Evolutionary conservation across 2,888 invertebrate genomes (phyloP).

Genomic region (Idaea aversata): DNA sequence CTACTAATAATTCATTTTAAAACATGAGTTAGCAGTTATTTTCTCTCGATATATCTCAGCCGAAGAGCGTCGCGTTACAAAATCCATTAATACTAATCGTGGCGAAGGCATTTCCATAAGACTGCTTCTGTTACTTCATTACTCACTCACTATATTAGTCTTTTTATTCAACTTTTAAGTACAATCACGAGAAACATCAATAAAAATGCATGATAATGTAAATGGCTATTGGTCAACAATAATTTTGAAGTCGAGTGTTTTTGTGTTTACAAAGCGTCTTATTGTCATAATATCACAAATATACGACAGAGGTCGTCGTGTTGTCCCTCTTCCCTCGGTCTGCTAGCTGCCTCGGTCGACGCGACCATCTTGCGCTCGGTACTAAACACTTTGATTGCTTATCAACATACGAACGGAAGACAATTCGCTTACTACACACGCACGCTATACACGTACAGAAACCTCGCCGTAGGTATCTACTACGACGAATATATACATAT

Average conservation of each 20-base stretch:
- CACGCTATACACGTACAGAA: conserved; percentile 22
- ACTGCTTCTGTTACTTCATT: conserved; percentile 52
- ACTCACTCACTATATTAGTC: conserved; percentile 61
- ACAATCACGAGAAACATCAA: conserved; percentile 43
- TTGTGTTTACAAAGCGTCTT: conserved; percentile 48
- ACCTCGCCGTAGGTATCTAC: conserved; percentile 19
- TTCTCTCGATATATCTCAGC: background rate
- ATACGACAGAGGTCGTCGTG: conserved; percentile 15
- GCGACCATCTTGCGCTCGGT: conserved; percentile 13
- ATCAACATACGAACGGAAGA: conserved; percentile 58
- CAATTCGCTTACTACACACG: conserved; percentile 39
- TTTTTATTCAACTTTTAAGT: conserved; percentile 64
- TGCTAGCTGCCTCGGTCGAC: conserved; percentile 45
- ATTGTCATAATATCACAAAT: conserved; percentile 73
- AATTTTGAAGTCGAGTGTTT: conserved; percentile 39
- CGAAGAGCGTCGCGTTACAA: conserved; percentile 3
- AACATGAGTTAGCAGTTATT: conserved; percentile 2
- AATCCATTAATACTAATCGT: conserved; percentile 61
- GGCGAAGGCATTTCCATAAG: conserved; percentile 60
- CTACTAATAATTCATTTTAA: conserved; percentile 12
- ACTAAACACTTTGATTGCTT: conserved; percentile 37
- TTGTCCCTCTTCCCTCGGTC: conserved; percentile 16
- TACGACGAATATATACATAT: conserved; percentile 40
- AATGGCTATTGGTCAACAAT: conserved; percentile 31
- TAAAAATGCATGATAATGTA: conserved; percentile 34